phyloP scores from a whole-genome alignment of 2,888 invertebrate species.

The Campoplex nolae region DNA sequence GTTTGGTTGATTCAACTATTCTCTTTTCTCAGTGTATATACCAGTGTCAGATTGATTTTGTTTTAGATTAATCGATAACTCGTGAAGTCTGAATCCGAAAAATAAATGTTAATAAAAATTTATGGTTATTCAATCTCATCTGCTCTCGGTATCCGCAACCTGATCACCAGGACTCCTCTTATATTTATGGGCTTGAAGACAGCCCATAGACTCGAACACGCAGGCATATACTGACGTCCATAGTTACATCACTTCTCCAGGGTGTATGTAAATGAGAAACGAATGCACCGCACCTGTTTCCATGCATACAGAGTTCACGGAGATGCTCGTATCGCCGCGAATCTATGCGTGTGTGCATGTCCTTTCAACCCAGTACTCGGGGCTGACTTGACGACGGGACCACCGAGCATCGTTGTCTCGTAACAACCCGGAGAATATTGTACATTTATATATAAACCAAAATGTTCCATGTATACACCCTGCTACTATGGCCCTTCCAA shows the following conservation, averaged over 20 bases:
- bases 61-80: too few relatives aligned
- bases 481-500: not conserved
- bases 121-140: not conserved
- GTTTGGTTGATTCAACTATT: too few relatives aligned
- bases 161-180: not conserved
- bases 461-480: conserved; percentile 20
- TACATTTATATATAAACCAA: conserved; percentile 31
- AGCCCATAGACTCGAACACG: not conserved
- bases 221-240: conserved; percentile 2
- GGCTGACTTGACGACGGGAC: conserved; percentile 49
- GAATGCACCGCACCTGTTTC: conserved; percentile 75
- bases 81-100: too few relatives aligned
- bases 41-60: too few relatives aligned
- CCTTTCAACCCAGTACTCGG: conserved; percentile 2
- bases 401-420: conserved; percentile 30
- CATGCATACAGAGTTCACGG: conserved; percentile 66
- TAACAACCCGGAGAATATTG: conserved; percentile 4
- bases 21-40: not conserved
- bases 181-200: conserved; percentile 18
- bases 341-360: not conserved
- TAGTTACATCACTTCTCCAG: conserved; percentile 39
- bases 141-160: not conserved
- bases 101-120: not conserved
- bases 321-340: conserved; percentile 20
- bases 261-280: conserved; percentile 75